These are phyloP conservation scores for Amphipoea oculea DNA, from an alignment of 2,888 invertebrate genomes.

Conservation along the genomic window DNA sequence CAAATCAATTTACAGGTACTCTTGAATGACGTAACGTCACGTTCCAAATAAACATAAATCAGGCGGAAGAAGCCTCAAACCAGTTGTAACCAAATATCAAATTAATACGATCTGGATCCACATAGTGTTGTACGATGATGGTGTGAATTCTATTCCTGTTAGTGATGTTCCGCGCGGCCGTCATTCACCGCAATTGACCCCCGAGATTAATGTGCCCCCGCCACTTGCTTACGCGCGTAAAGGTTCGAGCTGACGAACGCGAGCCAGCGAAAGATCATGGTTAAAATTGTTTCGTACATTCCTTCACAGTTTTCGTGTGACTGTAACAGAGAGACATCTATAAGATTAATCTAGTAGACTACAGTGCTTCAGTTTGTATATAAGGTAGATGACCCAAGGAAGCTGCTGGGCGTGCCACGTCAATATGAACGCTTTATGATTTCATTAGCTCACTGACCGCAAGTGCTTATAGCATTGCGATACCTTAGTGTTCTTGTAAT, in stretches of 20 bases:
- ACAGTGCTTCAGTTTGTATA: not conserved
- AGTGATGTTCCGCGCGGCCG: conserved; percentile 52
- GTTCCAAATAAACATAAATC: conserved; percentile 26
- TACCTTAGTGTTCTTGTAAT: not conserved
- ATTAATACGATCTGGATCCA: conserved; percentile 33
- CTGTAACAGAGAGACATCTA: not conserved
- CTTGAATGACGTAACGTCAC: not conserved
- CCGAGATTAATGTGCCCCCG: conserved; percentile 58
- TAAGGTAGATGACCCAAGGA: not conserved
- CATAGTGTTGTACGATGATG: conserved; percentile 21
- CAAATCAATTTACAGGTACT: conserved; percentile 10
- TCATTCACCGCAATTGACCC: conserved; percentile 58
- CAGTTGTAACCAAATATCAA: conserved; percentile 32
- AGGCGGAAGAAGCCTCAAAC: conserved; percentile 1
- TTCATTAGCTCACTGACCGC: not conserved
- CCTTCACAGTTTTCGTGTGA: not conserved
- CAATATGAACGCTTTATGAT: not conserved
- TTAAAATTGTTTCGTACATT: not conserved
- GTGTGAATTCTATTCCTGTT: conserved; percentile 55
- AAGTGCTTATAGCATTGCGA: not conserved
- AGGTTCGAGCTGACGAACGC: conserved; percentile 12
- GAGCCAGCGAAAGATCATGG: not conserved
- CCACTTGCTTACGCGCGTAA: conserved; percentile 50
- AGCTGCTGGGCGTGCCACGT: not conserved
- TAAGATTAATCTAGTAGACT: not conserved